Evolutionary conservation across 2,113 vertebrate species (phyloP), one percentile per base, ranked within the genome.

Genomic region (Crocuta crocuta): DNA sequence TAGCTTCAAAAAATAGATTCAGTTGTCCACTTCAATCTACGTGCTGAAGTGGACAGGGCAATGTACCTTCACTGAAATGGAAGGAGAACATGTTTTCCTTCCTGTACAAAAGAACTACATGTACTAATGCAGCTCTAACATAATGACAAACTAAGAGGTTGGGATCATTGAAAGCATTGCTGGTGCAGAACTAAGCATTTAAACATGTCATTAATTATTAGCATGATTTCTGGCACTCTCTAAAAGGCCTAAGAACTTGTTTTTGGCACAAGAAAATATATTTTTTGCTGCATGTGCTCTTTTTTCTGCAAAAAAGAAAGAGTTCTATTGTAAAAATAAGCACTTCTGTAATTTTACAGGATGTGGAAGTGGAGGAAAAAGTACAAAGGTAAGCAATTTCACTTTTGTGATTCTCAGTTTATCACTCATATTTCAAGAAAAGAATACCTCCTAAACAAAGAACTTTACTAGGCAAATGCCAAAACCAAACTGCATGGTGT

Each of bases 341-440:
- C 68, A 21, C n/a, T 97, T 98, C 68, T 96, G 1, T 95, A 68
- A 91, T 96, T 93, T 91, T 96, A 39, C 65, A 95, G 91, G 61
- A 82, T 95, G 50, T 96, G 28, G 39, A 93, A 82, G 26, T 79
- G 28, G 76, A 96, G 88, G 33, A 10, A 39, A 79, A 87, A 96
- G 95, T 73, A 79, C 24, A 66, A 97, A 97, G 88, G 93, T 95
- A 97, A 97, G 96, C 85, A 53, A 76, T 91, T 97, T 96, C 19
- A 10, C 66, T 63, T 91, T 39, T 89, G 71, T 70, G 61, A 96
- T 79, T 95, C 71, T 23, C n/a, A 12, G 76, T 76, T 88, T 88
- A 87, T 94, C 91, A 87, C 53, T 88, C 35, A 45, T 16, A 76
- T 87, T 73, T 94, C 84, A 96, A 68, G 73, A 87, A 89, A 76